These are phyloP conservation scores for Pollenia angustigena DNA, from an alignment of 2,888 invertebrate genomes.

Conservation along the genomic window DNA sequence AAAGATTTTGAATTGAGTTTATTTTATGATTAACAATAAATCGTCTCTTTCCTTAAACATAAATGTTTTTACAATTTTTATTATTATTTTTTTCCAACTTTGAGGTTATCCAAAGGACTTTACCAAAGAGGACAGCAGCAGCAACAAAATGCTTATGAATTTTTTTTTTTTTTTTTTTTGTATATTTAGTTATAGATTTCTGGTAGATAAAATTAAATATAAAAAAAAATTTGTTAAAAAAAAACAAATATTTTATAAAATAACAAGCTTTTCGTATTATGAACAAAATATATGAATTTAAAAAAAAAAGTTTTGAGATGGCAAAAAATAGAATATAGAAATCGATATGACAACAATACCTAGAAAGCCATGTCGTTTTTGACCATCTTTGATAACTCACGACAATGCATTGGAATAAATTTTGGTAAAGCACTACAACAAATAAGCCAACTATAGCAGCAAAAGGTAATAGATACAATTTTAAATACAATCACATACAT, in stretches of 20 bases:
- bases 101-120: conserved; percentile 54
- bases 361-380: conserved; percentile 63
- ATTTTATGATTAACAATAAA: conserved; percentile 81
- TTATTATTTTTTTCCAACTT: conserved; percentile 40
- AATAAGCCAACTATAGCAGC: conserved; percentile 17
- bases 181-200: conserved; percentile 60
- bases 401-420: conserved; percentile 73
- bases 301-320: conserved; percentile 6
- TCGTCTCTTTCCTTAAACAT: conserved; percentile 76
- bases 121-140: conserved; percentile 39
- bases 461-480: conserved; percentile 54
- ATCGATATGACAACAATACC: conserved; percentile 63
- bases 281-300: conserved; percentile 55
- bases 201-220: conserved; percentile 45
- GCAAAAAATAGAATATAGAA: conserved; percentile 32
- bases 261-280: conserved; percentile 69
- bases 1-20: conserved; percentile 53
- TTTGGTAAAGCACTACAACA: conserved; percentile 49
- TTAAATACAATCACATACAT: conserved; percentile 31
- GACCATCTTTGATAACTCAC: conserved; percentile 74
- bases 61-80: conserved; percentile 46
- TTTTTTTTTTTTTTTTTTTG: conserved; percentile 15
- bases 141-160: conserved; percentile 46
- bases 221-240: background rate
- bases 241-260: conserved; percentile 51